Evolutionary conservation across 1,140 invertebrate genomes (phyloP), one percentile per base, ranked within the genome.

Genomic region (Drosophila oshimai): DNA sequence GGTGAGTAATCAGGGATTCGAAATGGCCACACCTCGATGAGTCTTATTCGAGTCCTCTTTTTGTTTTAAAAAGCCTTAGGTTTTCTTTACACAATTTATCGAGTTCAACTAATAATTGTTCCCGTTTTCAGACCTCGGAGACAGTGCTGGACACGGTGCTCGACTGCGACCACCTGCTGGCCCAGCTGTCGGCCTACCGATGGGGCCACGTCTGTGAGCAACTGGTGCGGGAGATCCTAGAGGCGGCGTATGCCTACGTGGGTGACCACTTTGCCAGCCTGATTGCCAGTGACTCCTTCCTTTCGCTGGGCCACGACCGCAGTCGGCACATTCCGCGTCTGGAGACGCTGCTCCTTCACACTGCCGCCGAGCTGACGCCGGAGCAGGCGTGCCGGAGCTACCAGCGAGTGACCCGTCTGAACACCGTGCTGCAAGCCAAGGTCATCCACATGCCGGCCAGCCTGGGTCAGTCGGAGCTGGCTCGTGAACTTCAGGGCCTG

Each of bases 321-420:
- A 94, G 93, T 20, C 94, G 94, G 92, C 94, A 94, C 61, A 93
- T 95, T 10, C 93, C 93, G 18, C 92, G 94, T 4, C 79, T 95
- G 2, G 94, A 96, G 83, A 93, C 94, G 42, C 93, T 94, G 54
- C 92, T 96, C 37, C 74, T 95, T 12, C 92, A 93, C 2, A 93
- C 94, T 0, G 93, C 94, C 3, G 93, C 94, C 26, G 91, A 93
- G 10, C 79, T 95, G 6, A 93, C 93, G 1, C 93, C 94, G 0
- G 95, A 96, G 72, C 94, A 95, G 88, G 95, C 95, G 0, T 96
- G 95, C 77, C 93, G 93, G 47, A 94, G 94, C 81, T 95, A 95
- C 71, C 92, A 92, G 29, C 91, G 92, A 3, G 77, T 90, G 0
- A 90, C 89, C 12, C 84, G 90, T 0, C 24, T 91, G 3, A 90